phyloP scores from a whole-genome alignment of 2,888 invertebrate species.

The Diarsia brunnea region DNA sequence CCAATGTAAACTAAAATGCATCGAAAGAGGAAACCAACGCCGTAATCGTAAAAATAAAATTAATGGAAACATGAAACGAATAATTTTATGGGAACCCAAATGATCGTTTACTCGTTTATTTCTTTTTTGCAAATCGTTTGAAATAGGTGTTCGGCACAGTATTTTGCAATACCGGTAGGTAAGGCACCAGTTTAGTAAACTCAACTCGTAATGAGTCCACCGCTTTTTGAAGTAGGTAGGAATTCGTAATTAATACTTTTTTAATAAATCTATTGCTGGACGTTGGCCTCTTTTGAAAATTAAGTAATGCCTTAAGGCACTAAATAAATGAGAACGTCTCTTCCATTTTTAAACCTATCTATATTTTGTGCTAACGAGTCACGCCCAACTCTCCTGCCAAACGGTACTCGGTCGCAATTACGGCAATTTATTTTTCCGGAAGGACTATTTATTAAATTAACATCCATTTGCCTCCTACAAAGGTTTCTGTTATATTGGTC shows the following conservation, averaged over 20 bases:
- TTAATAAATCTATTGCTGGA: neutral
- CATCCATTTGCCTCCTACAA: conserved; percentile 72
- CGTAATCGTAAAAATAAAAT: conserved; percentile 54
- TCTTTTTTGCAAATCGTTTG: conserved; percentile 47
- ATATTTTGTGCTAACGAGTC: conserved; percentile 72
- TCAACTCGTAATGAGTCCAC: conserved; percentile 17
- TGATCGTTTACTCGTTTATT: conserved; percentile 43
- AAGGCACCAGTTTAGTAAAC: conserved; percentile 6
- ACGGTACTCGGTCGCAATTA: conserved; percentile 73
- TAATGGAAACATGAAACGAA: conserved; percentile 49
- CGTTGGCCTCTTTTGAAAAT: conserved; percentile 19
- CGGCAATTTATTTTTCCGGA: conserved; percentile 74
- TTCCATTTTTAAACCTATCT: conserved; percentile 58
- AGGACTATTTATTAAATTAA: conserved; percentile 78
- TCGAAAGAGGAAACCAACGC: conserved; percentile 34
- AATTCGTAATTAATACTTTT: neutral
- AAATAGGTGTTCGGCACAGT: conserved; percentile 36
- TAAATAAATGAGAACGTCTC: conserved; percentile 43
- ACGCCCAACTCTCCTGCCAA: conserved; percentile 70
- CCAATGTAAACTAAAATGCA: conserved; percentile 51
- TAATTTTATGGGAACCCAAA: conserved; percentile 47
- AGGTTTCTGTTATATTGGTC: conserved; percentile 68
- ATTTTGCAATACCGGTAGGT: conserved; percentile 11
- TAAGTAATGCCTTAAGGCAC: conserved; percentile 16
- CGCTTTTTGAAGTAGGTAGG: conserved; percentile 2